These are phyloP conservation scores for Hippocampus kuda DNA, from an alignment of 2,797 vertebrate genomes.

Conservation along the genomic window DNA sequence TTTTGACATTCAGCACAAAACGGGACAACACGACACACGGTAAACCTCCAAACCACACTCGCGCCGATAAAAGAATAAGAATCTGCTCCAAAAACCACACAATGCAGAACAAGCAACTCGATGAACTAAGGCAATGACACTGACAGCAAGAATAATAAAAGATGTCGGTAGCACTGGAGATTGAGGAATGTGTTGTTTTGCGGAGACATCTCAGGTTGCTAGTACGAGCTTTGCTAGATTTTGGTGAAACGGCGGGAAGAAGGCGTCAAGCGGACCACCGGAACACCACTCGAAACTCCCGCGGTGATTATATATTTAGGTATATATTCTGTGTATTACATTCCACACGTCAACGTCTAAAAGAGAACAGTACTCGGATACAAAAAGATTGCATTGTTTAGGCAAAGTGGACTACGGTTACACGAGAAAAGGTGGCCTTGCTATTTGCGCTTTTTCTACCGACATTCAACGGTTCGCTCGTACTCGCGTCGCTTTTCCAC, in stretches of 20 bases:
- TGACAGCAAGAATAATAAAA: background rate
- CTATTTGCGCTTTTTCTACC: background rate
- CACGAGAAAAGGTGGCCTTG: background rate
- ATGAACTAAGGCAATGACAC: background rate
- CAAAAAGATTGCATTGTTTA: constrained; percentile 65
- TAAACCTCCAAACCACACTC: background rate
- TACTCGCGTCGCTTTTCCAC: background rate
- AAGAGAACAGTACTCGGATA: constrained; percentile 66
- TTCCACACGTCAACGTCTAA: constrained; percentile 68
- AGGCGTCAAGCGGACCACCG: constrained; percentile 5
- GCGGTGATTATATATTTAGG: constrained; percentile 26
- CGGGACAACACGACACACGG: background rate
- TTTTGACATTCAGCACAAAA: background rate
- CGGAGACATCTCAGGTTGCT: constrained; percentile 6
- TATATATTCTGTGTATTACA: constrained; percentile 49
- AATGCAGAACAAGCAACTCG: background rate
- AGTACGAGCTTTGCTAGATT: constrained; percentile 2
- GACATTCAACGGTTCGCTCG: background rate
- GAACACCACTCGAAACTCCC: constrained; percentile 4
- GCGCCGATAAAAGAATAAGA: background rate
- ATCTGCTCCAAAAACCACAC: background rate
- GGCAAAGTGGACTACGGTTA: constrained; percentile 54
- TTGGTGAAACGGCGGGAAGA: constrained; percentile 11
- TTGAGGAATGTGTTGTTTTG: constrained; percentile 10
- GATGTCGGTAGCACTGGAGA: background rate